Evolutionary conservation across 2,797 vertebrate genomes (phyloP).

Genomic region (Arnoldichthys spilopterus): DNA sequence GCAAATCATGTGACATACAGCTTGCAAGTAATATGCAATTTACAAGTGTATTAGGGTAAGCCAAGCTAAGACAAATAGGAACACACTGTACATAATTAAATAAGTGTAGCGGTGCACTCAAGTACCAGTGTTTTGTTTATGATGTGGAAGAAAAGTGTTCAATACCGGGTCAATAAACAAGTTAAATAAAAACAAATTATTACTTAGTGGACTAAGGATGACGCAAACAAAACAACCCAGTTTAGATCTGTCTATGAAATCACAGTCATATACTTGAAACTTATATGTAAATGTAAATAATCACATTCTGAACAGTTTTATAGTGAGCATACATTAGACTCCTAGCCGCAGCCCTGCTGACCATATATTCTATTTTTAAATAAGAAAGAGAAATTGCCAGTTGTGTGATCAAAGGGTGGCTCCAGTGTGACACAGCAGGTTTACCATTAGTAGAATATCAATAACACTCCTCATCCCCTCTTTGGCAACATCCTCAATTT

Average conservation of each 20-base stretch:
- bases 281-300: neutral
- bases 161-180: neutral
- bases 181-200: neutral
- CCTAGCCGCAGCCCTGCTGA: neutral
- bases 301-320: neutral
- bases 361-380: neutral
- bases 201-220: neutral
- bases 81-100: neutral
- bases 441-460: neutral
- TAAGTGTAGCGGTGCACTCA: neutral
- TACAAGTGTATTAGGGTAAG: neutral
- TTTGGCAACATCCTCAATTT: neutral
- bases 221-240: neutral
- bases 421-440: neutral
- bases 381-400: neutral
- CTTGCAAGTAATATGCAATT: neutral
- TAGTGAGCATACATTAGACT: neutral
- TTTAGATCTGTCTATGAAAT: neutral
- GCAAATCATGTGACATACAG: neutral
- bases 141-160: neutral
- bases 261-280: neutral
- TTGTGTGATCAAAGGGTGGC: neutral
- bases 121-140: slow-evolving; percentile 1
- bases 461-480: neutral
- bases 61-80: neutral